phyloP scores from a whole-genome alignment of 2,797 vertebrate genomes.

The Chelidonichthys spinosus region DNA sequence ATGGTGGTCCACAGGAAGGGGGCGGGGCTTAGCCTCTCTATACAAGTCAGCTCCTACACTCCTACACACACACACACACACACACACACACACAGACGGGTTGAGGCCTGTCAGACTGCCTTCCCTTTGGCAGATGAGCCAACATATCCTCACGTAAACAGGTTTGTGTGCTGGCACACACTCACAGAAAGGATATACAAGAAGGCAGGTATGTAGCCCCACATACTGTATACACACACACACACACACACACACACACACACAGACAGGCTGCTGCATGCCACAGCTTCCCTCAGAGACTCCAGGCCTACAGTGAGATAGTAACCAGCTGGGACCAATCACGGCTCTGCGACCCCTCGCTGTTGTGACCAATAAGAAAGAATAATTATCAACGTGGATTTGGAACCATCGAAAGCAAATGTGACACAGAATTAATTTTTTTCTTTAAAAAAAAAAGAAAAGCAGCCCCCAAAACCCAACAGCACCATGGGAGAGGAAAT shows the following conservation, averaged over 20 bases:
- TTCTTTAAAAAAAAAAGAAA: slow-evolving; percentile 9
- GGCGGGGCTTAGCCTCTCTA: no score
- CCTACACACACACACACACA: slow-evolving; percentile 24
- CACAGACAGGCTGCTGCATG: slow-evolving; percentile 1
- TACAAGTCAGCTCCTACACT: slow-evolving; percentile 19
- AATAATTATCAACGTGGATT: neutral
- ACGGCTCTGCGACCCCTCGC: neutral
- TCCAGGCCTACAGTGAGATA: neutral
- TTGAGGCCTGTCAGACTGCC: slow-evolving; percentile 52
- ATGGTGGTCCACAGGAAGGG: no score
- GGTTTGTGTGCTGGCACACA: slow-evolving; percentile 34
- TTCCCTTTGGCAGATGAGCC: slow-evolving; percentile 48
- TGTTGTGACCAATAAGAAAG: neutral
- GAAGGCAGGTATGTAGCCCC: slow-evolving; percentile 51
- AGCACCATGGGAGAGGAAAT: slow-evolving; percentile 50
- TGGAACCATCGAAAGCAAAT: slow-evolving; percentile 1
- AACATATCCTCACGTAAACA: slow-evolving; percentile 65
- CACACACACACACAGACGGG: slow-evolving; percentile 33
- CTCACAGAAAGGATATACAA: slow-evolving; percentile 49
- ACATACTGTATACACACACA: slow-evolving; percentile 33
- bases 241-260: slow-evolving; percentile 26
- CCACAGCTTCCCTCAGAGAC: neutral
- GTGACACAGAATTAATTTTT: neutral
- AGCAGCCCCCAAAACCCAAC: slow-evolving; percentile 3
- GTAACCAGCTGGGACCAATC: neutral